These are phyloP conservation scores for Brachypterus glaber DNA, from an alignment of 2,888 invertebrate genomes.

Conservation along the genomic window DNA sequence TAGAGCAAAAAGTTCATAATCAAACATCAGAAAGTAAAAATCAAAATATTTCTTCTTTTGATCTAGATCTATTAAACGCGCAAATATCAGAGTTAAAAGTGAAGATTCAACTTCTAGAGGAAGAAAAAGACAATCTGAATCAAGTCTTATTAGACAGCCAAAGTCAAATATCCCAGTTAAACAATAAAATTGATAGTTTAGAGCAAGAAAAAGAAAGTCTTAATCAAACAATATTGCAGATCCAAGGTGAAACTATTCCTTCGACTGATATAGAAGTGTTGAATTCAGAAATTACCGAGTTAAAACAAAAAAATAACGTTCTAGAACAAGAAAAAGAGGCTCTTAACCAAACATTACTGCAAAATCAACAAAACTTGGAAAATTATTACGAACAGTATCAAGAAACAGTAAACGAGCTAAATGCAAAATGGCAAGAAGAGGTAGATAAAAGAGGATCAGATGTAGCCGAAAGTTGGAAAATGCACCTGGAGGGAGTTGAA, in stretches of 20 bases:
- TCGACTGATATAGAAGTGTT: background rate
- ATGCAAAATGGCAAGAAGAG: constrained; percentile 31
- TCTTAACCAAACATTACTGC: background rate
- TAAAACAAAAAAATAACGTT: too few species aligned
- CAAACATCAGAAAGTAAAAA: constrained; percentile 12
- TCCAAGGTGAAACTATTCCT: too few species aligned
- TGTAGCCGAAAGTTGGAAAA: constrained; percentile 61
- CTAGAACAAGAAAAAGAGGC: background rate
- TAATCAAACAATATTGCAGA: too few species aligned
- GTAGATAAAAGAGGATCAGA: constrained; percentile 46
- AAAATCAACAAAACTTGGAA: constrained; percentile 6
- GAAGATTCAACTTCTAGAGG: constrained; percentile 15
- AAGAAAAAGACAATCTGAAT: too few species aligned
- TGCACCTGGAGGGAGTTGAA: constrained; percentile 56
- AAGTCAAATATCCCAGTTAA: too few species aligned
- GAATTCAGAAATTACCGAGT: background rate
- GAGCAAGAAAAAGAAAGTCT: constrained; percentile 2
- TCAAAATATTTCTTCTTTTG: constrained; percentile 25
- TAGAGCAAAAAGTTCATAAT: constrained; percentile 23
- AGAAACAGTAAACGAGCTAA: constrained; percentile 26
- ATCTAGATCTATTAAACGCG: constrained; percentile 34
- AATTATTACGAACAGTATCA: too few species aligned
- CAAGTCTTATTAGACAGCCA: too few species aligned
- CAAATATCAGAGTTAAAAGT: constrained; percentile 13
- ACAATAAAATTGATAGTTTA: too few species aligned